Evolutionary conservation across 2,888 invertebrate genomes (phyloP).

Genomic region (Orthosia cruda): DNA sequence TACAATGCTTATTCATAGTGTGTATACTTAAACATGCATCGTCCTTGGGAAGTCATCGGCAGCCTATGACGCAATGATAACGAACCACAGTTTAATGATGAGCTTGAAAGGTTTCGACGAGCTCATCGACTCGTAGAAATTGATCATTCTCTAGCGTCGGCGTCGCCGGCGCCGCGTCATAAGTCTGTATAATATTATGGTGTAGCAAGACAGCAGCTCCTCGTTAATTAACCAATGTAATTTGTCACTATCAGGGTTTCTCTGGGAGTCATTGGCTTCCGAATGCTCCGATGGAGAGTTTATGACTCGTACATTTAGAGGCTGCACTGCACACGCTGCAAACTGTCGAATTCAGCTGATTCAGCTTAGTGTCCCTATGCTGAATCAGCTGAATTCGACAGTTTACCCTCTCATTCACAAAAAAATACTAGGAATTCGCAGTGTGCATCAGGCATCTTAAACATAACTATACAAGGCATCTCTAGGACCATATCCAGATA

Average conservation of each 20-base stretch:
- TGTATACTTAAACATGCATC: neutral
- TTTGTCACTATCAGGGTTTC: constrained; percentile 20
- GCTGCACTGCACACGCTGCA: neutral
- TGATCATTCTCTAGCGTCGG: neutral
- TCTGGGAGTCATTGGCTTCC: constrained; percentile 8
- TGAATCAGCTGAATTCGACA: neutral
- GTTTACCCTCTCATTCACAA: neutral
- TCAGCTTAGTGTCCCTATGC: no score
- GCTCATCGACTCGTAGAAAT: constrained; percentile 1
- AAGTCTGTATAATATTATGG: constrained; percentile 8
- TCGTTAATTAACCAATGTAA: constrained; percentile 5
- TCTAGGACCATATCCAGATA: no score
- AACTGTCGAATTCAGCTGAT: no score
- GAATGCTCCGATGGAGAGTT: neutral
- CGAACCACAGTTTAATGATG: neutral
- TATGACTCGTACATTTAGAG: neutral
- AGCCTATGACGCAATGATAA: neutral
- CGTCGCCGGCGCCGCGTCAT: neutral
- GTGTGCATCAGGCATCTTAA: neutral
- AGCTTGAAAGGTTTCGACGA: constrained; percentile 12
- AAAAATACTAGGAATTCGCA: neutral
- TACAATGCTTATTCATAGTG: no score
- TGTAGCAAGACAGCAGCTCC: neutral
- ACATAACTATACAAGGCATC: neutral
- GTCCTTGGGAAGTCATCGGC: neutral